A percentile compares a stretch with the other conserved stretches of the same genome.
phyloP scores from a whole-genome alignment of 2,888 invertebrate species.

The Endomychus coccineus region DNA sequence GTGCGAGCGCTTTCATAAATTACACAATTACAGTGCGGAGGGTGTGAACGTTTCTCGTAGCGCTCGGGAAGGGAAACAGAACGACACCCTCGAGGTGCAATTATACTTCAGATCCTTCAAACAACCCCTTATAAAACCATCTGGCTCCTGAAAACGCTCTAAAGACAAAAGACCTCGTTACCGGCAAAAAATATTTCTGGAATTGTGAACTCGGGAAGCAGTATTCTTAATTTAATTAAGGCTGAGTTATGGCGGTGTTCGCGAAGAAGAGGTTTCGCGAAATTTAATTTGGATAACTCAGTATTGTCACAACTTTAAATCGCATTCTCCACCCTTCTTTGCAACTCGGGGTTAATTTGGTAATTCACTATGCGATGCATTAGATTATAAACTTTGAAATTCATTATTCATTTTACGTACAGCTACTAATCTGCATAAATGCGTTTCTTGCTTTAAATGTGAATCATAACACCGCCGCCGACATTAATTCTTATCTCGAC shows the following conservation, averaged over 20 bases:
- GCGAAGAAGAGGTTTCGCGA: conserved; percentile 34
- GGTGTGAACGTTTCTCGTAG: conserved; percentile 34
- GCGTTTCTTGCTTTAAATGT: conserved; percentile 28
- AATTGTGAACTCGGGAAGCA: conserved; percentile 24
- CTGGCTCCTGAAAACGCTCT: conserved; percentile 33
- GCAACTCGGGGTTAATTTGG: conserved; percentile 30
- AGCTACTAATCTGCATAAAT: conserved; percentile 30
- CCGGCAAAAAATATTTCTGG: conserved; percentile 37
- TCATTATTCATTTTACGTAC: conserved; percentile 34
- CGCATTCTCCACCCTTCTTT: conserved; percentile 29
- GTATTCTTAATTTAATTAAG: conserved; percentile 38
- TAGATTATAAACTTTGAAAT: conserved; percentile 30
- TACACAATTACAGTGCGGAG: conserved; percentile 37
- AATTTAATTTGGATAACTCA: conserved; percentile 41
- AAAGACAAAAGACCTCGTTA: conserved; percentile 39
- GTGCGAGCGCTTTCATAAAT: conserved; percentile 37
- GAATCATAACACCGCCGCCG: conserved; percentile 23
- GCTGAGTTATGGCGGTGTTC: conserved; percentile 24
- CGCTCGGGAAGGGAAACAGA: conserved; percentile 26
- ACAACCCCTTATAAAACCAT: conserved; percentile 35
- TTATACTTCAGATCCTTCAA: conserved; percentile 36
- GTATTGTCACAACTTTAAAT: conserved; percentile 40
- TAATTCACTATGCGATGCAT: conserved; percentile 33
- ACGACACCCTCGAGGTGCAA: conserved; percentile 40
- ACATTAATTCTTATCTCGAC: too few species aligned